Conservation (phyloP, 2,888 invertebrate genomes). For the Andrena bicolor region DNA sequence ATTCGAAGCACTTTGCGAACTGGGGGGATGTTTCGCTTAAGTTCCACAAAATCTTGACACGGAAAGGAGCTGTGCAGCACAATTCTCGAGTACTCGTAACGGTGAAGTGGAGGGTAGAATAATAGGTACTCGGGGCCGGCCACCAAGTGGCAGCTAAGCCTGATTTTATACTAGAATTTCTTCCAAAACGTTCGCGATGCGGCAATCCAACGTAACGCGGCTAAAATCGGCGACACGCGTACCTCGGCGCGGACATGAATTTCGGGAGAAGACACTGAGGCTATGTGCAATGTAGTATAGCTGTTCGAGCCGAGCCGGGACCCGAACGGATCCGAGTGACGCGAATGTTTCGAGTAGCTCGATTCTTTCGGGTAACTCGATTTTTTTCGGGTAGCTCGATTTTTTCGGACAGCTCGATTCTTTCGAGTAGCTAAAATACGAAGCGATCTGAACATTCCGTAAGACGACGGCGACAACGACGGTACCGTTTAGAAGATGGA, state of each 20-base stretch:
- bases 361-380: no score
- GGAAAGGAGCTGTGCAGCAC: slow-evolving; percentile 56
- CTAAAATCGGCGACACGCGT: background rate
- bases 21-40: slow-evolving; percentile 44
- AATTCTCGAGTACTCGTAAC: slow-evolving; percentile 55
- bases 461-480: no score
- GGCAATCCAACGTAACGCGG: slow-evolving; percentile 1
- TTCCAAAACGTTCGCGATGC: slow-evolving; percentile 22
- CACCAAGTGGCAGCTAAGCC: slow-evolving; percentile 51
- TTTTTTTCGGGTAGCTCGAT: no score
- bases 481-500: no score
- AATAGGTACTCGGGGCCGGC: slow-evolving; percentile 54
- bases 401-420: no score
- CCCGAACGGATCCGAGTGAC: no score
- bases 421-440: no score
- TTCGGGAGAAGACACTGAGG: no score
- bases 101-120: slow-evolving; percentile 54
- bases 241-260: background rate
- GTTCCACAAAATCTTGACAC: slow-evolving; percentile 61
- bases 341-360: no score
- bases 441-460: no score
- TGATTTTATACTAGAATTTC: slow-evolving; percentile 43
- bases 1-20: slow-evolving; percentile 36
- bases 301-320: no score
- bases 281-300: no score